Base-by-base conservation (phyloP, 2,113 vertebrate species). In the Nymphicus hollandicus region DNA sequence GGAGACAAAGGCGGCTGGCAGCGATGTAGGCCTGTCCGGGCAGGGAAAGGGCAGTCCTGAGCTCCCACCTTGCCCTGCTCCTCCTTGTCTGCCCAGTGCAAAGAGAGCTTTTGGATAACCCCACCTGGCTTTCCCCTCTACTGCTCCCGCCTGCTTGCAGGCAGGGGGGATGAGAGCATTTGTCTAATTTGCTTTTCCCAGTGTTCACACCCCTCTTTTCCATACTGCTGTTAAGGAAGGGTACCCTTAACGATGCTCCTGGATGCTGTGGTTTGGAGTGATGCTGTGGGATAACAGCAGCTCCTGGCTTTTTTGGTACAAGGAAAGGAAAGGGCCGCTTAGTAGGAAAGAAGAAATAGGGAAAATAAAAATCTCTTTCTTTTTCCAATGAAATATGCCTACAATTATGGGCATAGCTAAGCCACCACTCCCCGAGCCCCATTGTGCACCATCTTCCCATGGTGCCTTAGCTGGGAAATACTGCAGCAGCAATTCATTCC, bases 1-100 rank as follows among this genome's bases (percentile, higher is more conserved):
- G 0, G 46, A 92, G 76, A 97, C 91, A 91, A 95, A 97, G 95
- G 94, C 86, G 4, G 73, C 66, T 83, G 11, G 91, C 83, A 70
- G 95, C 33, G 11, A 25, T 1, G 8, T 2, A 23, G 82, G 47
- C 58, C 93, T 81, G 81, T 49, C 61, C 6, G 1, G 78, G 78
- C 56, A 72, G 58, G 46, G 71, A 13, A 10, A 25, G 84, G 91
- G 92, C 72, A 66, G n/a, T 24, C 37, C 76, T 23, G 46, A n/a
- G 17, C 17, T 66, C 76, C 20, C 6, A 6, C 49, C 66, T 71
- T 14, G 3, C 22, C 55, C 50, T 6, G 0, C 29, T 65, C 18
- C 78, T 58, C n/a, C 31, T 81, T 3, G 1, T 20, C 29, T 25
- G n/a, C 50, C 29, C 35, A 6, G 28, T 5, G n/a, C 50, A 10